A percentile compares a stretch with the other conserved stretches of the same genome.
phyloP scores from a whole-genome alignment of 2,113 vertebrate species.

The Sinocyclocheilus grahami region DNA sequence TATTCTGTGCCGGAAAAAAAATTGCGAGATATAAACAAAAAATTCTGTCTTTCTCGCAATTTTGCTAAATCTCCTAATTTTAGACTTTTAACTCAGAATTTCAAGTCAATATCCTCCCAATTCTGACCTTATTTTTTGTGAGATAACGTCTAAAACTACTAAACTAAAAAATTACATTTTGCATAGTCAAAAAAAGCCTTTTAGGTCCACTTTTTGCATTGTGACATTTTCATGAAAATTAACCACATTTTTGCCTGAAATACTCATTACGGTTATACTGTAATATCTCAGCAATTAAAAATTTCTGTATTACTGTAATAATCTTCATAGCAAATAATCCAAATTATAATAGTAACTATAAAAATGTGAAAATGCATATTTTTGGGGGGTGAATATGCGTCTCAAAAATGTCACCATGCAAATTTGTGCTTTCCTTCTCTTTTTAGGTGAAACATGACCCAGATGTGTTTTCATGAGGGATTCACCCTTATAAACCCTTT shows the following conservation, averaged over 20 bases:
- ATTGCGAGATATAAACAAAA: too few relatives aligned
- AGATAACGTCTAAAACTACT: too few relatives aligned
- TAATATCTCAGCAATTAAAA: neutral
- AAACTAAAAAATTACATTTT: neutral
- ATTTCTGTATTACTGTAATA: neutral
- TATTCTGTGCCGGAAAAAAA: too few relatives aligned
- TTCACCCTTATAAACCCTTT: neutral
- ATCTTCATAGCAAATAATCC: neutral
- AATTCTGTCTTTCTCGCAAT: too few relatives aligned
- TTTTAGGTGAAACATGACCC: conserved; percentile 6
- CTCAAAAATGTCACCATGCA: neutral
- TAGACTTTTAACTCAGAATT: too few relatives aligned
- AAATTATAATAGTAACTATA: neutral
- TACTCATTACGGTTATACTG: neutral
- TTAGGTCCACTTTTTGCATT: neutral
- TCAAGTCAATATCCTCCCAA: too few relatives aligned
- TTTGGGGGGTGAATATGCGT: too few relatives aligned
- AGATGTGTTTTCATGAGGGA: neutral
- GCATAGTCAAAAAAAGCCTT: neutral
- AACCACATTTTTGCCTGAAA: neutral
- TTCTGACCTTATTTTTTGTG: too few relatives aligned
- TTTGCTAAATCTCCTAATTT: too few relatives aligned
- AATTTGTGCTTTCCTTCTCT: neutral
- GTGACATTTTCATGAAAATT: neutral
- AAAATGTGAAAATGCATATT: too few relatives aligned